phyloP scores from a whole-genome alignment of 1,140 invertebrate species.

The Bombus sylvicola region DNA sequence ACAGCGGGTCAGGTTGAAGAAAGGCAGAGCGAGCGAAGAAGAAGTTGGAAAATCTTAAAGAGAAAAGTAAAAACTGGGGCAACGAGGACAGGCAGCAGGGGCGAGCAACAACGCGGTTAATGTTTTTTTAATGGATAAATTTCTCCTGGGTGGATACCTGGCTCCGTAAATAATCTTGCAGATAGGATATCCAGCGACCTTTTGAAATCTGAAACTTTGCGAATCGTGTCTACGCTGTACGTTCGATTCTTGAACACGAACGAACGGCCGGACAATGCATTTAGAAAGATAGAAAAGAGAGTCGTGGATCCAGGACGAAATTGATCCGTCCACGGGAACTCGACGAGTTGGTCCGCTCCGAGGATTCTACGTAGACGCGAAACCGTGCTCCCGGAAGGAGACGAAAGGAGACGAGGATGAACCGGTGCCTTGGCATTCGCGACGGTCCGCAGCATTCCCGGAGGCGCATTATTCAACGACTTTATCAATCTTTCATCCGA shows the following conservation, averaged over 20 bases:
- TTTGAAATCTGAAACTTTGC: no score
- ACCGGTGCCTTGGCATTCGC: background rate
- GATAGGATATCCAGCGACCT: background rate
- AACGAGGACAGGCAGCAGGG: background rate
- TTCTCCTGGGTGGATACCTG: background rate
- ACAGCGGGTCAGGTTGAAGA: background rate
- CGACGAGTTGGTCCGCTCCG: background rate
- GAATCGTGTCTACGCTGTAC: no score
- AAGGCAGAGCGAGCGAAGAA: background rate
- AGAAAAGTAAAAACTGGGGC: background rate
- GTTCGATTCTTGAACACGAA: no score
- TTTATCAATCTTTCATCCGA: slow-evolving; percentile 46
- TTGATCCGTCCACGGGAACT: background rate
- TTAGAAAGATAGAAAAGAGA: background rate
- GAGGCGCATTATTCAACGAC: slow-evolving; percentile 27
- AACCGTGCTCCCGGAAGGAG: background rate
- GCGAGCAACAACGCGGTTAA: background rate
- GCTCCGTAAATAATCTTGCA: background rate
- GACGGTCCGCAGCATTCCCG: no score
- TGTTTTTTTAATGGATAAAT: slow-evolving; percentile 18
- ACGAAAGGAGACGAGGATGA: slow-evolving; percentile 4
- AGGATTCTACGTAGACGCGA: background rate
- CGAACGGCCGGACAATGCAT: background rate
- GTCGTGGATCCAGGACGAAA: no score
- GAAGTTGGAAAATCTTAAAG: background rate